Evolutionary conservation across 2,888 invertebrate species (phyloP).

Genomic region (Metellina segmentata): DNA sequence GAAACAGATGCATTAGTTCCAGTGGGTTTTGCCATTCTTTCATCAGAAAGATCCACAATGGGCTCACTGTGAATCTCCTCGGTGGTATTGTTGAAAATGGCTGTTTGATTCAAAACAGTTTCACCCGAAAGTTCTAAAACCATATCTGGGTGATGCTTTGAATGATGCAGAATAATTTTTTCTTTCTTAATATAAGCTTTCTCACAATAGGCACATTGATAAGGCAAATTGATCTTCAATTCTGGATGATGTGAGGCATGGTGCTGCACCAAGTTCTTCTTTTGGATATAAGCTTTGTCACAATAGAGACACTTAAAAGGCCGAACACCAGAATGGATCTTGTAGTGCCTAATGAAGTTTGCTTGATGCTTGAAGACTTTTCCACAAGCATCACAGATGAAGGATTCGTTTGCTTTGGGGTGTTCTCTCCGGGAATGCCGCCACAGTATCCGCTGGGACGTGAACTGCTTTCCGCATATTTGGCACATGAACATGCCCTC

Average conservation of each 20-base stretch:
- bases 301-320: constrained; percentile 34
- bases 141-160: neutral
- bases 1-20: neutral
- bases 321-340: constrained; percentile 13
- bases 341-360: constrained; percentile 19
- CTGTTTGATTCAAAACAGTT: neutral
- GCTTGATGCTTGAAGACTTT: neutral
- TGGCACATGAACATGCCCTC: neutral
- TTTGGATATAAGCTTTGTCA: constrained; percentile 26
- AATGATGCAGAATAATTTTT: neutral
- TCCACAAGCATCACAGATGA: constrained; percentile 30
- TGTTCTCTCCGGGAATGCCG: neutral
- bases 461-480: neutral
- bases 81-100: neutral
- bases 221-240: constrained; percentile 1
- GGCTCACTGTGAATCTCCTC: neutral
- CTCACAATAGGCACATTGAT: constrained; percentile 10
- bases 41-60: neutral
- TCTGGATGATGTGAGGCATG: constrained; percentile 6
- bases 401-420: neutral
- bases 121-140: neutral
- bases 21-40: neutral
- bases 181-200: neutral
- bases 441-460: neutral
- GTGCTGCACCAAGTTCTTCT: constrained; percentile 8